Base-by-base conservation (phyloP, 1,140 invertebrate genomes). In the Euura lappo region DNA sequence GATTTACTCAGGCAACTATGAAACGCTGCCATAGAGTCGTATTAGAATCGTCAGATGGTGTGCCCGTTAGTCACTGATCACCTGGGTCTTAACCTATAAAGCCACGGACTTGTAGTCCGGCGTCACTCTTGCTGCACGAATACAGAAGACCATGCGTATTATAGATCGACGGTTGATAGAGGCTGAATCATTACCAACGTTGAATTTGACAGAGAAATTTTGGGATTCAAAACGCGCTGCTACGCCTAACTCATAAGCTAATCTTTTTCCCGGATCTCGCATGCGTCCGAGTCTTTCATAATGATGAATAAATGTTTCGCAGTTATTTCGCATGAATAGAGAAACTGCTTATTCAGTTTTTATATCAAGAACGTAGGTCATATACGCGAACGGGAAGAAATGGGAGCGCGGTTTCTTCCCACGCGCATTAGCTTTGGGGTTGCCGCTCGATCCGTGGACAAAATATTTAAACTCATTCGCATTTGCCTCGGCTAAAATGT, bases 41-140 rank as follows among this genome's bases (percentile, higher is more conserved):
- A 81, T 81, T 80, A 79, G 75, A 80, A 81, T 75, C 74, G 76
- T 76, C 72, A 68, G 71, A 70, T 77, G 74, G 75, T 76, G 75
- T 76, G 72, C 75, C 76, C 72, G 75, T 79, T 79, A 78, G 78
- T 79, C 80, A 79, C 78, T 76, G 78, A 70, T 60, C 51, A 60
- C 51, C 51, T 60, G 51, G 51, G 46, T 46, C 60, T 28, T 71
- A 45, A 72, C 45, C 10, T 66, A 71, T 65, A 66, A 67, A 67
- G 46, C 6, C 3, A 13, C 8, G 28, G 28, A 28, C 65, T 47
- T 64, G 45, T 70, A 51, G 28, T 28, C 28, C 28, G 28, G 28
- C 1, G 28, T 28, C 28, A 28, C 28, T 28, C 69, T 51, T 70
- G 47, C 44, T 51, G 69, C 60, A 70, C 60, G 45, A 51, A 70